Conservation (phyloP, 2,113 vertebrate species). For the Pterocles burchelli region DNA sequence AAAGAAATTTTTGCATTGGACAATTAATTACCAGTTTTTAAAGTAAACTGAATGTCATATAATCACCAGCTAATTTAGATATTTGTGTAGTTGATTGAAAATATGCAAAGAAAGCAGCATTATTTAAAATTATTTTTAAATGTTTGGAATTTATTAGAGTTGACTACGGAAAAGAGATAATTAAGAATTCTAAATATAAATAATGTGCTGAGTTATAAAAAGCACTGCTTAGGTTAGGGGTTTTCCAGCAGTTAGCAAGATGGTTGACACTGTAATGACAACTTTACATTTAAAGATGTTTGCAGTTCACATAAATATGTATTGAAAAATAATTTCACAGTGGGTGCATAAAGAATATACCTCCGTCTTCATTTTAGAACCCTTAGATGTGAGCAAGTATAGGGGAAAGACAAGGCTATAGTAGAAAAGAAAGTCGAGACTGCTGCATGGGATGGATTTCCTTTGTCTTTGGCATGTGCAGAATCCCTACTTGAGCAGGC, state of each 20-base stretch:
- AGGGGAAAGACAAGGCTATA: not conserved
- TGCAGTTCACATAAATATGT: constrained; percentile 52
- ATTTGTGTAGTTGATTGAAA: constrained; percentile 63
- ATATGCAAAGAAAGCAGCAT: constrained; percentile 55
- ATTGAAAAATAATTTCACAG: constrained; percentile 7
- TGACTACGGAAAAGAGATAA: constrained; percentile 43
- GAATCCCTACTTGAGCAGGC: not conserved
- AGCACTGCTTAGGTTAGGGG: constrained; percentile 50
- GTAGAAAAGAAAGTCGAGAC: not conserved
- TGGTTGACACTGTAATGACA: constrained; percentile 35
- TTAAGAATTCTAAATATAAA: constrained; percentile 67
- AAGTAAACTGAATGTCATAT: not conserved
- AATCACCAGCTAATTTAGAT: constrained; percentile 61
- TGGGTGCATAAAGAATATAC: not conserved
- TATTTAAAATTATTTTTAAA: constrained; percentile 64
- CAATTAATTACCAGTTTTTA: constrained; percentile 9
- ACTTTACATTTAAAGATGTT: constrained; percentile 41
- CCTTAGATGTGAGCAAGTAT: not conserved
- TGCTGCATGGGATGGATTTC: not conserved
- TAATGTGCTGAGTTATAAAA: constrained; percentile 61
- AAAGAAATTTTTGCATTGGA: not conserved
- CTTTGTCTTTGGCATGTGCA: not conserved
- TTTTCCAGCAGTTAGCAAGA: constrained; percentile 49
- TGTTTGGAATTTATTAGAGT: constrained; percentile 56
- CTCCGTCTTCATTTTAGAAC: not conserved